phyloP scores from a whole-genome alignment of 1,140 invertebrate genomes.

The Brachionus rotundiformis region DNA sequence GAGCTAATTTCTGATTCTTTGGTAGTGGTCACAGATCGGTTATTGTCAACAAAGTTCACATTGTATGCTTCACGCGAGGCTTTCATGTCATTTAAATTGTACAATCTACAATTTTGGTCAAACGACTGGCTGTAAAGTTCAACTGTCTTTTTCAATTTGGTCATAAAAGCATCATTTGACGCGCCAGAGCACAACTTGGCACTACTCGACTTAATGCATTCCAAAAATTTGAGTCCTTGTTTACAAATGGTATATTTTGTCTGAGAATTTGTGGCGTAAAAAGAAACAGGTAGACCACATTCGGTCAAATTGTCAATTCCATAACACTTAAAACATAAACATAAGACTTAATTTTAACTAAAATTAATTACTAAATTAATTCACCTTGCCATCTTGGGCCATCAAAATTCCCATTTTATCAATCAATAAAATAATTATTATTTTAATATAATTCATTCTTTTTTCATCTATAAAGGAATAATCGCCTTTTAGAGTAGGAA shows the following conservation, averaged over 20 bases:
- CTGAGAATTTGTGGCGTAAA: not conserved
- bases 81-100: not conserved
- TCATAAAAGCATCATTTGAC: not conserved
- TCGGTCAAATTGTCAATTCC: slow-evolving; percentile 1
- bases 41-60: not conserved
- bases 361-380: not conserved
- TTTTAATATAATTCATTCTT: not conserved
- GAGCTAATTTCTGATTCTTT: not conserved
- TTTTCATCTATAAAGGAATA: not conserved
- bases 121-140: not conserved
- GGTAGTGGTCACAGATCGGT: not conserved
- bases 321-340: slow-evolving; percentile 21
- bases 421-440: not conserved
- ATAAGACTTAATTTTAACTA: no score
- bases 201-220: not conserved
- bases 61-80: not conserved
- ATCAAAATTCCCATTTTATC: not conserved
- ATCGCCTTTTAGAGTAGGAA: not conserved
- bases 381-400: not conserved
- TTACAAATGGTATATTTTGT: not conserved
- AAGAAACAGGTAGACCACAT: slow-evolving; percentile 28
- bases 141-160: not conserved
- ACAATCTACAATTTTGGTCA: not conserved
- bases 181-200: not conserved
- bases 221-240: not conserved